Evolutionary conservation across 2,888 invertebrate genomes (phyloP).

Genomic region (Petrophora chlorosata): DNA sequence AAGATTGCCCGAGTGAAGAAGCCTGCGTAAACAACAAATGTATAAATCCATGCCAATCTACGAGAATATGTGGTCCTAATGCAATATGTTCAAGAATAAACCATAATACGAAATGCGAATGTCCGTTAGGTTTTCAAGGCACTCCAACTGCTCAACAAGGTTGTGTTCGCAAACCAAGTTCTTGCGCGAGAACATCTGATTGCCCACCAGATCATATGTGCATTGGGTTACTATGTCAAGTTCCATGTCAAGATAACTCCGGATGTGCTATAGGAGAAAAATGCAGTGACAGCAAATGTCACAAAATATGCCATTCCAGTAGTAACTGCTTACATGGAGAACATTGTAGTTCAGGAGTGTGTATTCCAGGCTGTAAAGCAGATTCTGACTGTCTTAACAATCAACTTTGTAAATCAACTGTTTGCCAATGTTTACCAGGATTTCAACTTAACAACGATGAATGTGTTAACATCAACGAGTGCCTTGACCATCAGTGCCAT

Average conservation of each 20-base stretch:
- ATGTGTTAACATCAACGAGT: slow-evolving; percentile 94
- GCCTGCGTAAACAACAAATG: slow-evolving; percentile 94
- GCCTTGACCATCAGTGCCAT: slow-evolving; percentile 90
- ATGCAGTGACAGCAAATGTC: slow-evolving; percentile 90
- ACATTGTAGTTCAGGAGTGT: slow-evolving; percentile 92
- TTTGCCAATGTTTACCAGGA: slow-evolving; percentile 91
- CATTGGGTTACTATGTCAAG: slow-evolving; percentile 89
- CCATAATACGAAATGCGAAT: slow-evolving; percentile 90
- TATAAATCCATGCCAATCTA: slow-evolving; percentile 90
- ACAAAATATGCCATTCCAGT: slow-evolving; percentile 94
- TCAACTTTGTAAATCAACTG: slow-evolving; percentile 89
- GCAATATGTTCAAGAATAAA: slow-evolving; percentile 90
- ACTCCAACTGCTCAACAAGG: slow-evolving; percentile 95
- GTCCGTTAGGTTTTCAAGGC: slow-evolving; percentile 93
- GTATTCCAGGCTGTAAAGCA: slow-evolving; percentile 91
- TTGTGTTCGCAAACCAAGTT: slow-evolving; percentile 91
- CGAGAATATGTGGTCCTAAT: slow-evolving; percentile 92
- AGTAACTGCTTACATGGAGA: slow-evolving; percentile 96
- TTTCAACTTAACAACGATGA: slow-evolving; percentile 89
- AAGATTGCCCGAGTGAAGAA: slow-evolving; percentile 89
- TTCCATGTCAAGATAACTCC: slow-evolving; percentile 88
- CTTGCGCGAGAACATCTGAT: slow-evolving; percentile 87
- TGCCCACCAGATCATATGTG: slow-evolving; percentile 92
- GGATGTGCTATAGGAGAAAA: slow-evolving; percentile 93
- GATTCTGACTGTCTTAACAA: slow-evolving; percentile 91